Conservation (phyloP, 2,797 vertebrate species). For the Nasua narica region DNA sequence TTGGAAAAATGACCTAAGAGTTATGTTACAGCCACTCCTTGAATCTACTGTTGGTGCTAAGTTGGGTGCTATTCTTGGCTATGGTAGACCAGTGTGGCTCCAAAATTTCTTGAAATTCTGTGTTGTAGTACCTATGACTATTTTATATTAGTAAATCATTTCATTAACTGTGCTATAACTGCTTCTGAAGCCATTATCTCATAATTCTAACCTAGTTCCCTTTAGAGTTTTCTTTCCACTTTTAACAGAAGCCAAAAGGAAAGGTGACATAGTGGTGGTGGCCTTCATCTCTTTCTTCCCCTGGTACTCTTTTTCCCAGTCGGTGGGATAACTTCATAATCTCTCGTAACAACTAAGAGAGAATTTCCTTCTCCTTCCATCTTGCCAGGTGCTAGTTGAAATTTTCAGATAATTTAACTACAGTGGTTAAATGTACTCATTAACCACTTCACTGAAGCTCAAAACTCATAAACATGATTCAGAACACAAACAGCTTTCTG, state of each 20-base stretch:
- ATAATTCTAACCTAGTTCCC: neutral
- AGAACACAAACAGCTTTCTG: neutral
- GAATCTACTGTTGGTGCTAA: neutral
- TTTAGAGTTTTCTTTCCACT: neutral
- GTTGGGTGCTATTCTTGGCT: neutral
- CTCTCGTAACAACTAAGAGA: neutral
- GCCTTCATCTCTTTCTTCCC: neutral
- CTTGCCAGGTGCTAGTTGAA: neutral
- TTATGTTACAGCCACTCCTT: neutral
- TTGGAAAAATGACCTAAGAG: neutral
- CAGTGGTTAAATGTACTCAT: slow-evolving; percentile 17
- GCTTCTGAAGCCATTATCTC: neutral
- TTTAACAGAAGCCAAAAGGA: neutral
- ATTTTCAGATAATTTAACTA: slow-evolving; percentile 29
- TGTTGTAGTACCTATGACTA: neutral
- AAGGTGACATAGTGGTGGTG: neutral
- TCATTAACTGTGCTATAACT: neutral
- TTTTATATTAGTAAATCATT: neutral
- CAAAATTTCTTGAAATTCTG: neutral
- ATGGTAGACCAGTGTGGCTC: neutral
- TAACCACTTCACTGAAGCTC: slow-evolving; percentile 42
- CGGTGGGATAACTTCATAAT: neutral
- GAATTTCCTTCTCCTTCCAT: neutral
- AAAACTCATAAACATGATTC: slow-evolving; percentile 11
- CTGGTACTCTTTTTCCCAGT: neutral